Evolutionary conservation across 2,888 invertebrate genomes (phyloP), one percentile per base, ranked within the genome.

Genomic region (Pegoplata infirma): DNA sequence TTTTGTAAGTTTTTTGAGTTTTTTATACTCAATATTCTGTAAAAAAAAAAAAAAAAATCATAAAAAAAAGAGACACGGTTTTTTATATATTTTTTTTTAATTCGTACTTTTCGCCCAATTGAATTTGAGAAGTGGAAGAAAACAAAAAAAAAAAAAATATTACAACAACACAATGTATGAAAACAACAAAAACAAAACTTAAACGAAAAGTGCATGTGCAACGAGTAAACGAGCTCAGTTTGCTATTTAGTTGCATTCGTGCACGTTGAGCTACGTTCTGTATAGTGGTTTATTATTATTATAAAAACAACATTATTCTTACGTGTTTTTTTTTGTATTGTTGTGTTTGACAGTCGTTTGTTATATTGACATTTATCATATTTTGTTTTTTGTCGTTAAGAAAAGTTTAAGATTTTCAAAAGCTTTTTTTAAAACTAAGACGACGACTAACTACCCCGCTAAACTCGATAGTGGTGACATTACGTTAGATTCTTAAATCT

Each of bases 181-280:
- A 76, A 81, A 74, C 21, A 61, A 66, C n/a, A 78, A 80, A 81
- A 78, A 81, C 63, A 81, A 64, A 81, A 76, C 66, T 76, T 74
- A 73, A 79, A 80, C 80, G 80, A 83, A 86, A 86, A 86, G 82
- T 86, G 86, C 87, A 86, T 87, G 86, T 86, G 86, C 86, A 86
- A 86, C 85, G 87, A 83, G 82, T 81, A 82, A 83, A 83, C 82
- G 83, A 79, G 79, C 82, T 82, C 82, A 80, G 75, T 76, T 78
- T 76, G 69, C 76, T 66, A 80, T 76, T 79, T 71, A 80, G 82
- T 75, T 81, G 82, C 83, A 81, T 76, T 83, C 81, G 82, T 78
- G 80, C 81, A 80, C 82, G 82, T 81, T 82, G 81, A 76, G 82
- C 81, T 81, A 80, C 80, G 81, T 81, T 81, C 81, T 77, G 74